phyloP scores from a whole-genome alignment of 2,113 vertebrate genomes.

The Patagioenas fasciata region DNA sequence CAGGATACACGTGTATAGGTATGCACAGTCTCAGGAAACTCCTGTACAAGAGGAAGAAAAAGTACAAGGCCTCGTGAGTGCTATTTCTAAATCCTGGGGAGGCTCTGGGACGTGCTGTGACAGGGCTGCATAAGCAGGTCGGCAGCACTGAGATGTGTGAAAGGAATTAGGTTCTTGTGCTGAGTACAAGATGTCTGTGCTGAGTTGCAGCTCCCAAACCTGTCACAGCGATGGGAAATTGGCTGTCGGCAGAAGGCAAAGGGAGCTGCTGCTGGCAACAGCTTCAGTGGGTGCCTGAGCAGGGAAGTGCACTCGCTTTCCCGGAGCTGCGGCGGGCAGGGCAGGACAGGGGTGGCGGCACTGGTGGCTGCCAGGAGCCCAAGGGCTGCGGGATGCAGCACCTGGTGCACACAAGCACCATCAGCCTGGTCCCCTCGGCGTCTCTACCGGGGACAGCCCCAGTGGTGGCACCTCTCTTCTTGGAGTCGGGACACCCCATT shows the following conservation, averaged over 20 bases:
- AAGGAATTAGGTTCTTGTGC: not conserved
- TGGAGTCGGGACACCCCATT: rapidly evolving
- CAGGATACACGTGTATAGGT: rapidly evolving
- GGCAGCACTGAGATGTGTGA: not conserved
- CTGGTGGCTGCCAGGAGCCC: rapidly evolving
- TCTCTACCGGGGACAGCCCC: not conserved
- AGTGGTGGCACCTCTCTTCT: not conserved
- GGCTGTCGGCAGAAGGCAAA: not conserved
- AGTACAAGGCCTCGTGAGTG: not conserved
- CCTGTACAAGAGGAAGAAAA: not conserved
- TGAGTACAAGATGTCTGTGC: not conserved
- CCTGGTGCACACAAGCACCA: not conserved
- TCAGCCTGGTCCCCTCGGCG: not conserved
- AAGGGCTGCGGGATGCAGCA: too few species aligned
- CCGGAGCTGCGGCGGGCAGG: not conserved
- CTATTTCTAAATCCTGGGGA: not conserved
- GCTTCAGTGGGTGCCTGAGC: not conserved
- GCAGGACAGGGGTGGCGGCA: not conserved
- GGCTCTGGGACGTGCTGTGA: not conserved
- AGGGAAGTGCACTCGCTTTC: rapidly evolving
- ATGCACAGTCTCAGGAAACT: not conserved
- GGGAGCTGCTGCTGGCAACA: not conserved
- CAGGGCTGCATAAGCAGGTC: not conserved
- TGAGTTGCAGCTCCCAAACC: not conserved
- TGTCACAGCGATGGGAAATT: not conserved